Conservation (phyloP, 2,113 vertebrate species). For the Tachysurus vachellii region DNA sequence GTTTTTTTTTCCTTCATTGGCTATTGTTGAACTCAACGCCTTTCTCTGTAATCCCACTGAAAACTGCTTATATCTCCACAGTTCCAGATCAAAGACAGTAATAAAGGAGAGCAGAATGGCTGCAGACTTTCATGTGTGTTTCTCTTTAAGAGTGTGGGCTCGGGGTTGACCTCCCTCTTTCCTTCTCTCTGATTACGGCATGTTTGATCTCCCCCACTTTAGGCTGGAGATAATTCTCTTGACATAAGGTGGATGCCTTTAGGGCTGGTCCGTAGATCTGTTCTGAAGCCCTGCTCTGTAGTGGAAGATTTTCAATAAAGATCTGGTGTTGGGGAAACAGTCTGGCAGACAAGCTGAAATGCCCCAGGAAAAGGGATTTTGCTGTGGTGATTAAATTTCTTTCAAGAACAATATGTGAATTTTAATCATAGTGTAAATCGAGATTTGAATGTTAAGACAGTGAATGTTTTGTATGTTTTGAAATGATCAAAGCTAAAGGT, state of each 20-base stretch:
- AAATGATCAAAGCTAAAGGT: slow-evolving; percentile 15
- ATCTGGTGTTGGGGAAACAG: slow-evolving; percentile 16
- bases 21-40: slow-evolving; percentile 27
- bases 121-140: slow-evolving; percentile 40
- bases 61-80: slow-evolving; percentile 31
- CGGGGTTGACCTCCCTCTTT: slow-evolving; percentile 22
- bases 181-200: slow-evolving; percentile 32
- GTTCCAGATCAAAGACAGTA: slow-evolving; percentile 40
- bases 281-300: slow-evolving; percentile 22
- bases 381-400: slow-evolving; percentile 35
- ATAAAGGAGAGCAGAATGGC: slow-evolving; percentile 33
- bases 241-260: slow-evolving; percentile 35
- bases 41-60: slow-evolving; percentile 33
- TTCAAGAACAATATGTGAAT: slow-evolving; percentile 26
- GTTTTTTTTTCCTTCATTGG: slow-evolving; percentile 11
- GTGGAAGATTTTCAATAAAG: slow-evolving; percentile 44
- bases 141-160: slow-evolving; percentile 31
- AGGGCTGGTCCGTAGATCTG: slow-evolving; percentile 23
- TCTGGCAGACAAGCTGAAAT: slow-evolving; percentile 17
- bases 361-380: slow-evolving; percentile 11
- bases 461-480: slow-evolving; percentile 8
- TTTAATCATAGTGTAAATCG: slow-evolving; percentile 10
- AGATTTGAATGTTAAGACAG: not conserved
- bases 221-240: slow-evolving; percentile 33
- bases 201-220: slow-evolving; percentile 39